Evolutionary conservation across 37 sponge, comb jelly and placozoan genomes (phyloP), one percentile per base, ranked within the genome.

Genomic region (Chondrilla cf. caribensis): DNA sequence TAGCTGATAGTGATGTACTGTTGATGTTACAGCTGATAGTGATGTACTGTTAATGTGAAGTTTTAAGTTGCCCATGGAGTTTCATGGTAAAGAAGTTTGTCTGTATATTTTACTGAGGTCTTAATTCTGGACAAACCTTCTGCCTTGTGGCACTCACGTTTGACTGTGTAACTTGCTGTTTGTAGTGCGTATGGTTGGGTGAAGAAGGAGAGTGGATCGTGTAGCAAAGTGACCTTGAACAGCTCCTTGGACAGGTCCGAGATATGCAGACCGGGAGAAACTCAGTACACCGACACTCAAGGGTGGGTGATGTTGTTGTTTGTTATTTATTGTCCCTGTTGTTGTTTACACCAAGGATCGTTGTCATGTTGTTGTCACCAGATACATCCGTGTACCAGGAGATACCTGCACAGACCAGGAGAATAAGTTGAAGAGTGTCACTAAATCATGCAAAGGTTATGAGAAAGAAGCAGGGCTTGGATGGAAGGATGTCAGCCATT

Each of bases 301-400:
- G n/a, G n/a, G n/a, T n/a, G n/a, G n/a, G n/a, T n/a, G n/a, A n/a
- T n/a, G n/a, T n/a, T n/a, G n/a, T n/a, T n/a, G n/a, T n/a, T n/a
- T n/a, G n/a, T n/a, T 29, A 3, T 7, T 67, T 28, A 17, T 67
- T 67, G 26, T 14, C 51, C 11, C 11, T 47, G 51, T 47, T 47
- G 51, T 11, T 47, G 51, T 47, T 47, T 47, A n/a, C n/a, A n/a
- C n/a, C n/a, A n/a, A n/a, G n/a, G n/a, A n/a, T n/a, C n/a, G n/a
- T n/a, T n/a, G n/a, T n/a, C n/a, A n/a, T 47, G 51, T 47, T 47
- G 51, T 11, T 47, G 51, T 47, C 11, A 14, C 66, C 58, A 51
- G 85, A 78, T 89, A 66, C 5, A 54, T 29, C 0, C 25, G 11
- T 2, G 68, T 67, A 33, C 68, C 68, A 6, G 68, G 68, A 17